phyloP scores from a whole-genome alignment of 2,797 vertebrate species.

The Acestrorhynchus altus region DNA sequence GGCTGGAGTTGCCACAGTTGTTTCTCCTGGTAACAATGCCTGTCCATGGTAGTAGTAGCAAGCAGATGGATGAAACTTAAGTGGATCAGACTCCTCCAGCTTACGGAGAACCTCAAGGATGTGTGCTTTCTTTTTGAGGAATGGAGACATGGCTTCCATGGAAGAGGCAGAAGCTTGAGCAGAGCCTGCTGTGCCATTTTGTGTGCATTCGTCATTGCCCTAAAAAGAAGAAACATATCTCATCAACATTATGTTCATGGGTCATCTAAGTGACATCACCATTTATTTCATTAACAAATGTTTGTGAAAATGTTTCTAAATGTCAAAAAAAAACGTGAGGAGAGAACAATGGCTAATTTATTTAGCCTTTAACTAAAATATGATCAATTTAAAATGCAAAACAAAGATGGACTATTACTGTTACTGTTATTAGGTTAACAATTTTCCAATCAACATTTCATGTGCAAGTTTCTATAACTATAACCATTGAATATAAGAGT shows the following conservation, averaged over 20 bases:
- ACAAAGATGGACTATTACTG: no score
- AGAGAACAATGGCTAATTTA: no score
- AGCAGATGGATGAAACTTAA: constrained; percentile 64
- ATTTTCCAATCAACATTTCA: no score
- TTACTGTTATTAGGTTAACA: no score
- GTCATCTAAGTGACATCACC: background rate
- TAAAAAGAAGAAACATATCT: constrained; percentile 54
- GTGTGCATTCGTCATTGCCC: constrained; percentile 76
- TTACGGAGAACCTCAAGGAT: constrained; percentile 94
- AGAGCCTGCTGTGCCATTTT: constrained; percentile 70
- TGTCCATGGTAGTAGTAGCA: constrained; percentile 79
- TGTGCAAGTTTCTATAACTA: no score
- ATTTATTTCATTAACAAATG: no score
- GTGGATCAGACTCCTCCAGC: constrained; percentile 91
- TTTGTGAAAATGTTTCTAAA: no score
- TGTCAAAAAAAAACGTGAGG: no score
- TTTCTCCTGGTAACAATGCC: constrained; percentile 56
- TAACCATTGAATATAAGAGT: no score
- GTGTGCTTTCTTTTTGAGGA: constrained; percentile 96
- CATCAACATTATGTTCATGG: background rate
- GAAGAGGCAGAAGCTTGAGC: constrained; percentile 66
- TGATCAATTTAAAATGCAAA: no score
- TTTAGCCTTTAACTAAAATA: no score
- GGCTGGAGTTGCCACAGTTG: constrained; percentile 2
- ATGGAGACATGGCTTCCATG: constrained; percentile 91